Base-by-base conservation (phyloP, 2,888 invertebrate species). In the Drosophila infuscata region DNA sequence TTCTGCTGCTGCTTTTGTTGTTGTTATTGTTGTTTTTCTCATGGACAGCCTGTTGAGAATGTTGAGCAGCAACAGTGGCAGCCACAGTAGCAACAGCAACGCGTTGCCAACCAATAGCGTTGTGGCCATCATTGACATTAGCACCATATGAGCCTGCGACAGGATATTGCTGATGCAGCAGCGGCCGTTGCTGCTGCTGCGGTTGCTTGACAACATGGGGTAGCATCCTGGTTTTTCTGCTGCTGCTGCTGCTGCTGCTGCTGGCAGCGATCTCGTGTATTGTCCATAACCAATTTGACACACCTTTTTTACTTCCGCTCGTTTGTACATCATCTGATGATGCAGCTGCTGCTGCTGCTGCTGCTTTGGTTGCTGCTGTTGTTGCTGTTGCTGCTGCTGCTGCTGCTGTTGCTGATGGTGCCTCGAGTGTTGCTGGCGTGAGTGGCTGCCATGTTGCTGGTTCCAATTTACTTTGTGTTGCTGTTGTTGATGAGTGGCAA, bases 141-240 rank as follows among this genome's bases (percentile, higher is more conserved):
- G 74, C 86, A 77, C 57, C 67, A 70, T 75, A 57, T 84, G 69
- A 64, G 65, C 58, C 36, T 76, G 70, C 70, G 68, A 74, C 77
- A 79, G 90, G 90, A 90, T 90, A 75, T 81, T 75, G 89, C 83
- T 74, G 78, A 60, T 75, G 73, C 76, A 53, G 65, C 58, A 56
- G 36, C 17, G 53, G 38, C 15, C 20, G 38, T 20, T 46, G 56
- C n/a, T 25, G 60, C 17, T 58, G 35, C 11, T 57, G 63, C 25
- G 51, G 53, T 20, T 58, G 57, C 46, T 62, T 61, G 53, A 35
- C 61, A 81, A 25, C 77, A 70, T 65, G 25, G 62, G 63, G 46
- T 61, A 66, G 69, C 79, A 82, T 76, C 41, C 71, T 76, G 62
- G 57, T 62, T 70, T 58, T 61, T 49, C 60, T 69, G 60, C 41